phyloP scores from a whole-genome alignment of 2,888 invertebrate genomes.

The Polylopha cassiicola region DNA sequence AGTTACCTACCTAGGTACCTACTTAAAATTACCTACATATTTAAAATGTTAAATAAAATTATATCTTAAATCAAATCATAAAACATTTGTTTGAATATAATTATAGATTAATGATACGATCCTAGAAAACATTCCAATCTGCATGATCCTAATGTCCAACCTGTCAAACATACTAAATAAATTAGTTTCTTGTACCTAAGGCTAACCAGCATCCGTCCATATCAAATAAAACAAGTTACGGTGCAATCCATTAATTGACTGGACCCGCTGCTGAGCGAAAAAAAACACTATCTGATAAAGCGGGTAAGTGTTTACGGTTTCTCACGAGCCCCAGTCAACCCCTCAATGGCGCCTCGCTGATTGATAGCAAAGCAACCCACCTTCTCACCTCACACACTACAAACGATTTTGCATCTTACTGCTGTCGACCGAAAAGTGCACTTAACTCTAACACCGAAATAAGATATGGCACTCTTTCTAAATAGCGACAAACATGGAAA shows the following conservation, averaged over 20 bases:
- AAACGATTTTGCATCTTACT: slow-evolving; percentile 35
- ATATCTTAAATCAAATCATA: not conserved
- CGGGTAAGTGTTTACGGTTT: slow-evolving; percentile 76
- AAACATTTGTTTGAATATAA: slow-evolving; percentile 1
- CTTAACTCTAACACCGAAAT: slow-evolving; percentile 24
- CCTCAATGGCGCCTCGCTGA: slow-evolving; percentile 77
- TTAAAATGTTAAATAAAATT: no score
- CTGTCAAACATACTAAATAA: slow-evolving; percentile 69
- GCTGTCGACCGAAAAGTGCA: slow-evolving; percentile 25
- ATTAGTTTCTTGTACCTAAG: slow-evolving; percentile 63
- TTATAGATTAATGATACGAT: slow-evolving; percentile 26
- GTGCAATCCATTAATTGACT: slow-evolving; percentile 74
- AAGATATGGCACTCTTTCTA: slow-evolving; percentile 30
- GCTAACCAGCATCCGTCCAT: slow-evolving; percentile 54
- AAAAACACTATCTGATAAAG: slow-evolving; percentile 72
- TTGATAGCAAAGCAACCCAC: slow-evolving; percentile 69
- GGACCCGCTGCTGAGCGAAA: slow-evolving; percentile 70
- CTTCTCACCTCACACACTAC: slow-evolving; percentile 50
- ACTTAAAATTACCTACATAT: no score
- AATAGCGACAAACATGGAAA: slow-evolving; percentile 28
- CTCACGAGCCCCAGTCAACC: slow-evolving; percentile 73
- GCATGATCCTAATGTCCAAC: slow-evolving; percentile 54
- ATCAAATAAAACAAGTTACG: slow-evolving; percentile 70
- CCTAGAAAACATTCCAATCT: slow-evolving; percentile 47
- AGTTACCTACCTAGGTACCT: no score